phyloP scores from a whole-genome alignment of 2,113 vertebrate genomes.

The Sardina pilchardus region DNA sequence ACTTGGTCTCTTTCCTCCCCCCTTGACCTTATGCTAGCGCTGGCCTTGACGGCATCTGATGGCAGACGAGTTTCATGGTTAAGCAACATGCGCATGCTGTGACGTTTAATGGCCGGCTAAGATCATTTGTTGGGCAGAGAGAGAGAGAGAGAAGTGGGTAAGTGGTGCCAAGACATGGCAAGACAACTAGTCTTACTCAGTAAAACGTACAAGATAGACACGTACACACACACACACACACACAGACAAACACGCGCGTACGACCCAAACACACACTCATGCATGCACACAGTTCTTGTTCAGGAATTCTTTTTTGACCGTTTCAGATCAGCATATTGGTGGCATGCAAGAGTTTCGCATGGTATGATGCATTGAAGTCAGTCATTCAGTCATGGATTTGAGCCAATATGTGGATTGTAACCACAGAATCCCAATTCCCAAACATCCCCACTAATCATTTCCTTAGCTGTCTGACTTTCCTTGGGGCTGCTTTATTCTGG shows the following conservation, averaged over 20 bases:
- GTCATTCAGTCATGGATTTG: not conserved
- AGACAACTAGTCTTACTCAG: not conserved
- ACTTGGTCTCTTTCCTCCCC: constrained; percentile 30
- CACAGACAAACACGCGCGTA: not conserved
- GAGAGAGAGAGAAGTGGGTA: constrained; percentile 46
- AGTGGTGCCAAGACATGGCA: not conserved
- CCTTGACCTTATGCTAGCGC: constrained; percentile 49
- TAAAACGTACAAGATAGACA: not conserved
- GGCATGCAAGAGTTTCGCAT: not conserved
- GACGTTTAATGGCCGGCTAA: constrained; percentile 67
- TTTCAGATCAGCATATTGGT: not conserved
- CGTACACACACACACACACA: not conserved
- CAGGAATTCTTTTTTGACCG: not conserved
- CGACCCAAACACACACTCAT: too few relatives aligned
- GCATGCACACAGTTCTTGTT: constrained; percentile 13
- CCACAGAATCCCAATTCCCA: not conserved
- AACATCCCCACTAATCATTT: constrained; percentile 23
- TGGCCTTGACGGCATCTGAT: constrained; percentile 57
- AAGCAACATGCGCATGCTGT: constrained; percentile 66
- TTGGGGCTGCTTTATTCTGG: not conserved
- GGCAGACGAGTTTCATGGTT: constrained; percentile 60
- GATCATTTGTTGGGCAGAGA: constrained; percentile 59
- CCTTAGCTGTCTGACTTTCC: not conserved
- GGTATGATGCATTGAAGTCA: not conserved
- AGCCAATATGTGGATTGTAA: not conserved